These are phyloP conservation scores for Drosophila bifasciata DNA, from an alignment of 1,140 invertebrate genomes.

Conservation along the genomic window DNA sequence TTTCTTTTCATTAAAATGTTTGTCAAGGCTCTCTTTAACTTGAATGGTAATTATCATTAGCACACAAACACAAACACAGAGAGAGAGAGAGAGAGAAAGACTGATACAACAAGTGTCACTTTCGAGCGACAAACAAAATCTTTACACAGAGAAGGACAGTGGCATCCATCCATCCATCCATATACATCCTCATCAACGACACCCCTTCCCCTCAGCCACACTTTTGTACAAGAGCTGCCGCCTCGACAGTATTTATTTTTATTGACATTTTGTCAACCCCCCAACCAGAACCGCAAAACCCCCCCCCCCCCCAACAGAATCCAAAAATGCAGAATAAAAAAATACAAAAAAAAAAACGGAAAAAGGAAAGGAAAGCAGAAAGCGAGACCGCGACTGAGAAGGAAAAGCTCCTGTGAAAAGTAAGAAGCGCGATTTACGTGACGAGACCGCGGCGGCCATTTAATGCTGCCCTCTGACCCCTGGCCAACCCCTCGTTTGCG, in stretches of 20 bases:
- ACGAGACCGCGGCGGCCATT: conserved; percentile 44
- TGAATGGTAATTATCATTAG: conserved; percentile 32
- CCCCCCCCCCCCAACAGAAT: background rate
- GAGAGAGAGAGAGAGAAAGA: too few species aligned
- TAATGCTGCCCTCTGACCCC: conserved; percentile 26
- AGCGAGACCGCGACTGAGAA: conserved; percentile 28
- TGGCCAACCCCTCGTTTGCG: conserved; percentile 5
- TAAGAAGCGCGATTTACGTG: conserved; percentile 46
- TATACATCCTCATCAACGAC: conserved; percentile 19
- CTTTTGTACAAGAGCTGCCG: conserved; percentile 25
- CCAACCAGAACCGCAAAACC: too few species aligned
- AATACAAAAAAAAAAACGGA: conserved; percentile 5
- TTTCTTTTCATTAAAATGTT: conserved; percentile 12
- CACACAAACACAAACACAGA: background rate
- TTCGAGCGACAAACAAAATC: conserved; percentile 17
- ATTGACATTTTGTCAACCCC: conserved; percentile 42
- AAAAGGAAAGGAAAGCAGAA: conserved; percentile 20
- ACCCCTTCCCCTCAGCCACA: conserved; percentile 22
- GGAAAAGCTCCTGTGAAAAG: conserved; percentile 35
- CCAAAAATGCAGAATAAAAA: conserved; percentile 10
- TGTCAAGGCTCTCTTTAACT: conserved; percentile 11
- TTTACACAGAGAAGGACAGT: conserved; percentile 14
- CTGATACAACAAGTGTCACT: conserved; percentile 26
- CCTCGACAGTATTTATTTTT: conserved; percentile 50
- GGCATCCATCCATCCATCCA: conserved; percentile 23